Evolutionary conservation across 1,140 invertebrate species (phyloP).

Genomic region (Diploscapter pachys): DNA sequence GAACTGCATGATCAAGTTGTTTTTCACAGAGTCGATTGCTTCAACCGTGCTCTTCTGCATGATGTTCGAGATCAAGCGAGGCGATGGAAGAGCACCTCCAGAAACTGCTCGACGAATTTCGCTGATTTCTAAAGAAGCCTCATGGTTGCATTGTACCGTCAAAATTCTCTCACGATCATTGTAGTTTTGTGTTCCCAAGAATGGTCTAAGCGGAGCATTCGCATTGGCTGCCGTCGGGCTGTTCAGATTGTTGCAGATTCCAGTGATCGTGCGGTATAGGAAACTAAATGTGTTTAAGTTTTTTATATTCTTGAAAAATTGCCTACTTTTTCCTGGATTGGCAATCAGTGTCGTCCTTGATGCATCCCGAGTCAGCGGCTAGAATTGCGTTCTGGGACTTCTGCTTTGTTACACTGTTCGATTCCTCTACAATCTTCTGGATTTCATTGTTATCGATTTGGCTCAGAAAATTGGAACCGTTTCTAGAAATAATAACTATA

Average conservation of each 20-base stretch:
- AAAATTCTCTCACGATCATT: constrained; percentile 8
- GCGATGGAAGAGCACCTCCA: constrained; percentile 18
- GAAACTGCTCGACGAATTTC: constrained; percentile 17
- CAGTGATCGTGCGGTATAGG: constrained; percentile 69
- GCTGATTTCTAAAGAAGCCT: background rate
- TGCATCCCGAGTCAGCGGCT: too few species aligned
- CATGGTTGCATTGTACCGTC: background rate
- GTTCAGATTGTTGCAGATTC: constrained; percentile 81
- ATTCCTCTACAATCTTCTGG: too few species aligned
- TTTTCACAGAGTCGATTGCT: constrained; percentile 15
- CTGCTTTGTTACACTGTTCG: too few species aligned
- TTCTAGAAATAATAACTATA: too few species aligned
- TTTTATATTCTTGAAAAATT: too few species aligned
- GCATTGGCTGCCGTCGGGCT: constrained; percentile 72
- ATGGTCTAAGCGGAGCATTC: constrained; percentile 17
- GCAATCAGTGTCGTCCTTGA: too few species aligned
- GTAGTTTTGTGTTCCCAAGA: constrained; percentile 26
- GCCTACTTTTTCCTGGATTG: too few species aligned
- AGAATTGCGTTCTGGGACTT: too few species aligned
- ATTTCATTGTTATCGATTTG: too few species aligned
- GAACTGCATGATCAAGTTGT: constrained; percentile 30
- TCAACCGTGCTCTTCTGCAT: constrained; percentile 12
- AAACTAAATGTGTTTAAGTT: background rate
- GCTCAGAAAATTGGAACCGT: too few species aligned
- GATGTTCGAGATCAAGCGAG: constrained; percentile 31